A percentile compares a stretch with the other conserved stretches of the same genome.
phyloP scores from a whole-genome alignment of 2,888 invertebrate genomes.

The Sabellastarte sp. region DNA sequence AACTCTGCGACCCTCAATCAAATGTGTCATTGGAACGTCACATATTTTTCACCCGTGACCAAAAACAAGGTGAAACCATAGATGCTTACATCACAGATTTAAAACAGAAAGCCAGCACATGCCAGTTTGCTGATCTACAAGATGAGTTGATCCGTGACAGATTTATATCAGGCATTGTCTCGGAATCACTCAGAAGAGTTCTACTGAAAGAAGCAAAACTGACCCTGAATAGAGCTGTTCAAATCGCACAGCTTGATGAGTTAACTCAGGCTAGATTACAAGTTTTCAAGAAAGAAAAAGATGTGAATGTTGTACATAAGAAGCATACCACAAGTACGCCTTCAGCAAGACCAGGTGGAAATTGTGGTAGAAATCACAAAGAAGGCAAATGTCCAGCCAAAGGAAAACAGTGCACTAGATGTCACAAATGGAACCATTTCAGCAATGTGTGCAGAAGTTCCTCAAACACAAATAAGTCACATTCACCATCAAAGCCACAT shows the following conservation, averaged over 20 bases:
- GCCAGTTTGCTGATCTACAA: neutral
- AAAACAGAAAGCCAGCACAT: neutral
- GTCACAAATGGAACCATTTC: conserved; percentile 10
- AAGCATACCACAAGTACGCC: neutral
- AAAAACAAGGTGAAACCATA: neutral
- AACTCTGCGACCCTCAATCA: neutral
- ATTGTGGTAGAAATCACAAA: neutral
- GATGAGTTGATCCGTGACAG: neutral
- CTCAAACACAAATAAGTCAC: no score
- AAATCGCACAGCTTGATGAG: neutral
- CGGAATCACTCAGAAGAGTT: neutral
- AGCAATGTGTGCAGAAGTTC: conserved; percentile 3
- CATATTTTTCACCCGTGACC: neutral
- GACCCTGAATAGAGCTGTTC: neutral
- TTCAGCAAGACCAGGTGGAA: neutral
- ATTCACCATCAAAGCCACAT: no score
- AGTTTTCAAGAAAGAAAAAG: neutral
- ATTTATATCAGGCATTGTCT: neutral
- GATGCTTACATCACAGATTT: neutral
- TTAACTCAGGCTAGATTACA: neutral
- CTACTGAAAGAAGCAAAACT: neutral
- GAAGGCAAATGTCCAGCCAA: conserved; percentile 8
- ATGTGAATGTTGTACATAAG: neutral
- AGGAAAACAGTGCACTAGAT: conserved; percentile 9
- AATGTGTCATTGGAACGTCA: neutral